Conservation (phyloP, 2,888 invertebrate genomes). For the Tenthredo mesomela region DNA sequence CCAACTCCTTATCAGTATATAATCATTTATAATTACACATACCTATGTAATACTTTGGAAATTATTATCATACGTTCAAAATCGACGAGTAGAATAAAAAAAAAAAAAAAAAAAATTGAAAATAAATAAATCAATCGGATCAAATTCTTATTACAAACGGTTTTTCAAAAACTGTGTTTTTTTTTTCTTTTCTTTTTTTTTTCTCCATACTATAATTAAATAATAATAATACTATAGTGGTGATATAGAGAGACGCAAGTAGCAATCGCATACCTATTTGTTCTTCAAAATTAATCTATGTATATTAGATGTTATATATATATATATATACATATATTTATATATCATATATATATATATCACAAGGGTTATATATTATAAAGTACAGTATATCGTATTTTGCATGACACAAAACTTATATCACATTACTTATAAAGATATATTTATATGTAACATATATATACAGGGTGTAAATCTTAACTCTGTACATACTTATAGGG, state of each 20-base stretch:
- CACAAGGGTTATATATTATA: background rate
- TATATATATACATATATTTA: background rate
- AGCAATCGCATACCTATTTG: background rate
- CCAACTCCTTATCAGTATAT: background rate
- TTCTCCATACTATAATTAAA: background rate
- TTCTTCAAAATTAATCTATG: background rate
- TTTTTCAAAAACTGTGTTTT: constrained; percentile 15
- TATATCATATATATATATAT: background rate
- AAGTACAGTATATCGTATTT: constrained; percentile 9
- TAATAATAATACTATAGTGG: background rate
- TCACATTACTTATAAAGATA: background rate
- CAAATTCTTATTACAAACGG: background rate
- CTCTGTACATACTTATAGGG: too few species aligned
- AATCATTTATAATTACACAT: background rate
- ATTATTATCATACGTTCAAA: background rate
- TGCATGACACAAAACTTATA: constrained; percentile 5
- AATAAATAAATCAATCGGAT: background rate
- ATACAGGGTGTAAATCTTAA: too few species aligned
- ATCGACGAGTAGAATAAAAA: background rate
- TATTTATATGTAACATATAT: too few species aligned
- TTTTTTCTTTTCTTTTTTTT: background rate
- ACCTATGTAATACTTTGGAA: background rate
- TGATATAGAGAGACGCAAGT: constrained; percentile 1
- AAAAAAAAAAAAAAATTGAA: background rate
- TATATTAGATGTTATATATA: background rate